Evolutionary conservation across 2,113 vertebrate species (phyloP), one percentile per base, ranked within the genome.

Genomic region (Platichthys stellatus): DNA sequence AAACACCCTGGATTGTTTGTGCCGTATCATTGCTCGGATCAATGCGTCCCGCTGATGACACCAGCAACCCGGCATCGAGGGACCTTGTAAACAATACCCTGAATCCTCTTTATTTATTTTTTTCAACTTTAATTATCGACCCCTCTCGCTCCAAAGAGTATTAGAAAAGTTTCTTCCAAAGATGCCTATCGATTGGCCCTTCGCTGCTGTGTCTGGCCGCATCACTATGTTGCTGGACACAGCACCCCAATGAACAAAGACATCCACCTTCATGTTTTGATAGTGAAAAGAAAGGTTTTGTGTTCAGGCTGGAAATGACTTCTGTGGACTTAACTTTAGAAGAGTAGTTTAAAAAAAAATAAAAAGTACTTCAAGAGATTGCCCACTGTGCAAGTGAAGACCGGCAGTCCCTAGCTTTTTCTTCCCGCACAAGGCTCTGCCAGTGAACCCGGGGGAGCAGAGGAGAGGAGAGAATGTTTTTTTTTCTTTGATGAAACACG

Each of bases 341-440:
- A 62, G 12, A 45, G 5, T 8, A 23, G 5, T 24, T 24, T 31
- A 5, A 6, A 31, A 31, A 31, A 31, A 31, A 5, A 31, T 5
- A 31, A 31, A n/a, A 9, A 13, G 56, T 72, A 67, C 74, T 86
- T 72, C 78, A 49, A 74, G 73, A 80, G 58, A 76, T 70, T 26
- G 49, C 60, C 17, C 65, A 47, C 35, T 69, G 65, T 66, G 58
- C n/a, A 57, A 56, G 49, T 47, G 65, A 31, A 24, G 17, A 65
- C 38, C 14, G 18, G 2, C n/a, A 61, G 63, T 66, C 43, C 72
- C 3, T 54, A 20, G 6, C 62, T 54, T 59, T 69, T 53, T 23
- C 1, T 43, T 75, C 21, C 14, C 35, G 17, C 14, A 43, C 38
- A n/a, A 49, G 45, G 3, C 31, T 31, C 14, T 47, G 5, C 45